A percentile compares a stretch with the other conserved stretches of the same genome.
Conservation (phyloP, 2,888 invertebrate species). For the Drosophila dives region DNA sequence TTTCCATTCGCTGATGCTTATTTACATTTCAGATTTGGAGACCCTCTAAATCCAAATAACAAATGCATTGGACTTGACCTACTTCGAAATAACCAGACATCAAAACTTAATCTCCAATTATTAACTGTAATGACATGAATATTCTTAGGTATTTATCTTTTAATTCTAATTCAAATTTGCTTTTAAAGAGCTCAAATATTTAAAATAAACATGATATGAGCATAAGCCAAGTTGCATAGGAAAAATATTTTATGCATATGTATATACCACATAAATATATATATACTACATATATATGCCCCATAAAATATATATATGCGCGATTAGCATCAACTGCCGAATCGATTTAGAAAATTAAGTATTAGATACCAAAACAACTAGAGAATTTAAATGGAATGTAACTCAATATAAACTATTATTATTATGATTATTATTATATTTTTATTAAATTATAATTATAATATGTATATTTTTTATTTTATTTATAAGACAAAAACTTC, state of each 20-base stretch:
- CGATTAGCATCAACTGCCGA: background rate
- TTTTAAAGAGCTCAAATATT: background rate
- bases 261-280: too few relatives aligned
- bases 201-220: background rate
- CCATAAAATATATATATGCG: background rate
- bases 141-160: constrained; percentile 1
- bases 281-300: background rate
- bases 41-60: background rate
- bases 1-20: constrained; percentile 29
- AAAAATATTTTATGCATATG: background rate
- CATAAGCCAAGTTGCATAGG: background rate
- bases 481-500: background rate
- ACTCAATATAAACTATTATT: background rate
- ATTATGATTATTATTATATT: too few relatives aligned
- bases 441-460: too few relatives aligned
- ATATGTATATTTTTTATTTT: too few relatives aligned
- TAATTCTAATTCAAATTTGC: background rate
- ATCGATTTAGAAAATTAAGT: fast-evolving
- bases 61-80: constrained; percentile 27
- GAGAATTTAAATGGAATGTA: background rate
- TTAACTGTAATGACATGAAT: background rate
- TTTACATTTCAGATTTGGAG: constrained; percentile 17
- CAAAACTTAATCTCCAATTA: background rate
- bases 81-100: constrained; percentile 2
- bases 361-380: background rate